Evolutionary conservation across 2,888 invertebrate genomes (phyloP).

Genomic region (Scaptomyza tumidula): DNA sequence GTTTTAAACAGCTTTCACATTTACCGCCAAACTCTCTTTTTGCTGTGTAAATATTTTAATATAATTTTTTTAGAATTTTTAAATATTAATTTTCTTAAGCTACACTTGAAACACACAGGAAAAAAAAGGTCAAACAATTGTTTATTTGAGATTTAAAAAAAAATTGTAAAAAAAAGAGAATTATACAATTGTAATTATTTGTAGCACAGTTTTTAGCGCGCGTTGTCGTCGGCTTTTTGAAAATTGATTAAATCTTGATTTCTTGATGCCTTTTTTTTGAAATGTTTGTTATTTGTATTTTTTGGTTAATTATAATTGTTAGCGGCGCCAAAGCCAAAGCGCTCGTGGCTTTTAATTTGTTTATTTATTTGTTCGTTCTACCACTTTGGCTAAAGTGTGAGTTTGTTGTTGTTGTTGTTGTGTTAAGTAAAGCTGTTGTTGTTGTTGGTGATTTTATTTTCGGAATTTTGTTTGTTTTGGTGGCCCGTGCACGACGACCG

Average conservation of each 20-base stretch:
- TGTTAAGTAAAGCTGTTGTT: constrained; percentile 20
- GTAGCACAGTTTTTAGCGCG: constrained; percentile 55
- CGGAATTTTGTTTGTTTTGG: constrained; percentile 21
- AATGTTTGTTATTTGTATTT: constrained; percentile 1
- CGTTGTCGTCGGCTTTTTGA: constrained; percentile 54
- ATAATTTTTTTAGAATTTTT: neutral
- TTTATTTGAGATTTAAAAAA: constrained; percentile 28
- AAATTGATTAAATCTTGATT: too few relatives aligned
- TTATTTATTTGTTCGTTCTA: constrained; percentile 15
- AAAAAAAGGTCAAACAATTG: constrained; percentile 37
- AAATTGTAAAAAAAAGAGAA: neutral
- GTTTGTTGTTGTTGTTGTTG: constrained; percentile 26
- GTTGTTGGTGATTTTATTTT: constrained; percentile 29
- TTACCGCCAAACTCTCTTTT: constrained; percentile 52
- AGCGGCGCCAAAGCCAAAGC: constrained; percentile 23
- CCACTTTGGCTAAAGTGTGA: constrained; percentile 11
- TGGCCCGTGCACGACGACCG: constrained; percentile 81
- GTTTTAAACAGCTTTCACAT: constrained; percentile 36
- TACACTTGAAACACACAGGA: constrained; percentile 39
- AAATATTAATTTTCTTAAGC: neutral
- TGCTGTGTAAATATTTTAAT: constrained; percentile 1
- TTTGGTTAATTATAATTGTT: constrained; percentile 3
- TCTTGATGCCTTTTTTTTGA: neutral
- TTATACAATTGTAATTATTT: constrained; percentile 1
- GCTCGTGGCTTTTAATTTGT: constrained; percentile 18